Base-by-base conservation (phyloP, 2,888 invertebrate genomes). In the Plebejus argus region DNA sequence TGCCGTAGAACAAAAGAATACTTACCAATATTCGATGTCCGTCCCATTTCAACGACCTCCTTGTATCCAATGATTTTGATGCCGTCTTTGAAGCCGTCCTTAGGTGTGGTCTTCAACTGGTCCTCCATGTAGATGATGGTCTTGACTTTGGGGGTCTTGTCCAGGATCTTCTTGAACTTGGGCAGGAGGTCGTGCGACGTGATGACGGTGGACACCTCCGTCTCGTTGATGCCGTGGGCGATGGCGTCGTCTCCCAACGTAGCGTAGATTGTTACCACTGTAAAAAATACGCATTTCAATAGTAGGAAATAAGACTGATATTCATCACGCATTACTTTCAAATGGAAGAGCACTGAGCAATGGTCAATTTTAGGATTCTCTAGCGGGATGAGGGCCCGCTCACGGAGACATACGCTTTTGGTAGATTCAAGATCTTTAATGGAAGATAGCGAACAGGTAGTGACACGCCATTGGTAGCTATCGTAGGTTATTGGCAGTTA, bases 201-300 rank as follows among this genome's bases (percentile, higher is more conserved):
- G 87, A 99, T 97, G 58, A 99, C 97, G 10, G 98, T 97, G 72
- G 97, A 96, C 0, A 98, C 99, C 88, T 99, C 98, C 0, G 99
- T 99, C 95, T 99, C 99, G 89, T 98, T 98, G 86, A 99, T 97
- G 83, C 99, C 99, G 91, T 99, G 99, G 7, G 97, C 96, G 80
- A 99, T 97, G 1, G 99, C 99, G 8, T 99, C 99, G 87, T 99
- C 98, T 56, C 99, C 99, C 18, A 99, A 95, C 0, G 99, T 99
- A 1, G 99, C 98, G 90, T 99, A 99, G 83, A 99, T 97, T 0
- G 99, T 99, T 3, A 99, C 99, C 86, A 99, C 97, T 95, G 95
- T 80, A 84, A 91, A 45, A 23, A 23, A 18, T 5, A 12, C 8
- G 5, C 39, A 39, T 20, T 71, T n/a, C 3, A 10, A 20, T 35